Evolutionary conservation across 2,888 invertebrate genomes (phyloP).

Genomic region (Aethes cnicana): DNA sequence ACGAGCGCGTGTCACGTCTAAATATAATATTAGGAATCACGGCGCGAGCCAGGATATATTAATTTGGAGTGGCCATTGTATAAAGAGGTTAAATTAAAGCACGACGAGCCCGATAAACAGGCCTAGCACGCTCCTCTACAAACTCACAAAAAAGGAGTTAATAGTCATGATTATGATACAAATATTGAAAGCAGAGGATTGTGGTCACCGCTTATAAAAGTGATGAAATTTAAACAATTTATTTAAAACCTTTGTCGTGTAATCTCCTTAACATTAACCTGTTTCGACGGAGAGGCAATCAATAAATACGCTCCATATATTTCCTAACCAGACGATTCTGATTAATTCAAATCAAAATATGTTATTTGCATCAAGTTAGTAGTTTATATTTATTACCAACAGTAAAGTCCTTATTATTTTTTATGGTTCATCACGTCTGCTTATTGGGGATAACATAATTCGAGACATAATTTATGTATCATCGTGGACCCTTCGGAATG

Average conservation of each 20-base stretch:
- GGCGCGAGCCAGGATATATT: slow-evolving; percentile 83
- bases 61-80: slow-evolving; percentile 76
- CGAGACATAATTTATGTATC: slow-evolving; percentile 50
- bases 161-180: too few species aligned
- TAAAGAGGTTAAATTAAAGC: slow-evolving; percentile 58
- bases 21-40: slow-evolving; percentile 83
- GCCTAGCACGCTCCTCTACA: slow-evolving; percentile 8
- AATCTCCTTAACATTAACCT: background rate
- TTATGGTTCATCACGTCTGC: slow-evolving; percentile 33
- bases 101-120: slow-evolving; percentile 43
- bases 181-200: too few species aligned
- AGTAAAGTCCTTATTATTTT: slow-evolving; percentile 23
- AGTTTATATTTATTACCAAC: slow-evolving; percentile 19
- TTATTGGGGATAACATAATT: slow-evolving; percentile 44
- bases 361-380: slow-evolving; percentile 21
- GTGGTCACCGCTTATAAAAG: too few species aligned
- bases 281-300: slow-evolving; percentile 31
- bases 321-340: slow-evolving; percentile 15
- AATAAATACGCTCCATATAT: slow-evolving; percentile 26
- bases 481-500: slow-evolving; percentile 59
- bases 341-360: slow-evolving; percentile 28
- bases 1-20: slow-evolving; percentile 82
- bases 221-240: too few species aligned
- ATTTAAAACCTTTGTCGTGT: background rate
- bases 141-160: too few species aligned